phyloP scores from a whole-genome alignment of 1,140 invertebrate species.

The Macrostomum lignano region DNA sequence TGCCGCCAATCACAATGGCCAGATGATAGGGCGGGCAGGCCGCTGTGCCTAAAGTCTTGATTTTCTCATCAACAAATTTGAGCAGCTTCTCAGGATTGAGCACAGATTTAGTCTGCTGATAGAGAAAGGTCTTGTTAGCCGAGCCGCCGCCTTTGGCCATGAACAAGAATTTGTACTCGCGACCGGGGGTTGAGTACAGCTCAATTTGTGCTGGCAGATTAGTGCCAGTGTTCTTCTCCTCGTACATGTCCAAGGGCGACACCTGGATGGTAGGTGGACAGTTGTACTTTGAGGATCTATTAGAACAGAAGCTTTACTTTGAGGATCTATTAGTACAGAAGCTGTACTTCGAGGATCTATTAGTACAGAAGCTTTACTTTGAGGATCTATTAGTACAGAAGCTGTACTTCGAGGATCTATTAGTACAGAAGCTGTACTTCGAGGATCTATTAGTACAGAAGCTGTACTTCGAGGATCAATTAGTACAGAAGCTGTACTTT shows the following conservation, averaged over 20 bases:
- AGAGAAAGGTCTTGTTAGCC: conserved; percentile 27
- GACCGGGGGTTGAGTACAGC: conserved; percentile 18
- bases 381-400: no score
- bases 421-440: no score
- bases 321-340: no score
- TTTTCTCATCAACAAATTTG: conserved; percentile 26
- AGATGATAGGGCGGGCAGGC: conserved; percentile 28
- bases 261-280: conserved; percentile 13
- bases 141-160: conserved; percentile 29
- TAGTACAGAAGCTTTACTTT: no score
- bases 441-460: no score
- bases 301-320: no score
- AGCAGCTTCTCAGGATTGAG: conserved; percentile 25
- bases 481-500: no score
- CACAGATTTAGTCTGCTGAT: conserved; percentile 27
- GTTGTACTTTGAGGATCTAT: no score
- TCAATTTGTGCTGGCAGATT: conserved; percentile 29
- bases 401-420: no score
- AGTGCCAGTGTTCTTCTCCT: conserved; percentile 25
- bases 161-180: conserved; percentile 27
- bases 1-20: conserved; percentile 25
- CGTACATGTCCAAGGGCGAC: conserved; percentile 26
- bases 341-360: no score
- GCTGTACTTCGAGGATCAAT: no score
- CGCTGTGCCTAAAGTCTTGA: conserved; percentile 27